These are phyloP conservation scores for Rhopalosiphum padi DNA, from an alignment of 1,140 invertebrate species.

Conservation along the genomic window DNA sequence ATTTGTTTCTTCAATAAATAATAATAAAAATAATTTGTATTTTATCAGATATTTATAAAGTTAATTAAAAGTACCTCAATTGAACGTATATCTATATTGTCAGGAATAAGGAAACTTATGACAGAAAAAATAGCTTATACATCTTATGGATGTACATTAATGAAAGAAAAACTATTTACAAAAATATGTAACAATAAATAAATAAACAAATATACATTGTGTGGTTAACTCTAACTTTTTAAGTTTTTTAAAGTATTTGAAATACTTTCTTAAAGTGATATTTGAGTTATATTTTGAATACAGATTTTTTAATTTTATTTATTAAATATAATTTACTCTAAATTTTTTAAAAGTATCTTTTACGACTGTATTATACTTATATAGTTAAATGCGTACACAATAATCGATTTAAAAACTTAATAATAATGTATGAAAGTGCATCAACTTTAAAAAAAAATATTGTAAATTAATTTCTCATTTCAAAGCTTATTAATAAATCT, in stretches of 20 bases:
- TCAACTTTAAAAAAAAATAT: not conserved
- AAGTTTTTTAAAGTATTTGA: not conserved
- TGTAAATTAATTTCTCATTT: not conserved
- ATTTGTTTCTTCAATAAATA: not conserved
- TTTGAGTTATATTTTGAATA: too few species aligned
- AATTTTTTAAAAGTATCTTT: not conserved
- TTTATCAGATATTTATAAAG: not conserved
- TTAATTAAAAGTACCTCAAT: not conserved
- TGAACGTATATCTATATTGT: not conserved
- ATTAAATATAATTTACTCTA: too few species aligned
- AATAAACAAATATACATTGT: not conserved
- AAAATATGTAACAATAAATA: not conserved
- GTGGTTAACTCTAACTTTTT: not conserved
- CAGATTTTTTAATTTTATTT: not conserved
- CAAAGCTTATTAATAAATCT: not conserved
- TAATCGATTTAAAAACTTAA: not conserved
- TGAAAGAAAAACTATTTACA: too few species aligned
- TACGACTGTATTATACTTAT: not conserved
- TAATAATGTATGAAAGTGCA: too few species aligned
- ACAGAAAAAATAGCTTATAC: not conserved
- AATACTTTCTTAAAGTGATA: too few species aligned
- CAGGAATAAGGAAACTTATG: not conserved
- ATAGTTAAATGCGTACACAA: not conserved
- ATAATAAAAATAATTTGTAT: not conserved
- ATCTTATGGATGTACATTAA: not conserved